Evolutionary conservation across 2,888 invertebrate genomes (phyloP), one percentile per base, ranked within the genome.

Genomic region (Acleris holmiana): DNA sequence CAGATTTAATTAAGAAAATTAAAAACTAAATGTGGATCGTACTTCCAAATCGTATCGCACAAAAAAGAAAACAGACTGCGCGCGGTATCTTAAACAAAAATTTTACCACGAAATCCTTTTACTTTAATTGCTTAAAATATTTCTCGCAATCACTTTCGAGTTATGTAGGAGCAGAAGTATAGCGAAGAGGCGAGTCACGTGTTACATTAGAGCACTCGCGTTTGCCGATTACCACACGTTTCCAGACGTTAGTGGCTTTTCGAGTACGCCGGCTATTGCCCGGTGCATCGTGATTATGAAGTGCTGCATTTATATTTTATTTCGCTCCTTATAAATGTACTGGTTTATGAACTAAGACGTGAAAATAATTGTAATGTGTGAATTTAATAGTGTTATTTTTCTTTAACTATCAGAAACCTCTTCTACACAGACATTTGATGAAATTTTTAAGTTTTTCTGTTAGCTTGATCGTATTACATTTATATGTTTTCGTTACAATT

Each of bases 151-250:
- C 23, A 55, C 44, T 55, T 55, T 19, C 44, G 23, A 21, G 23
- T n/a, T 25, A 55, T 21, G 53, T 54, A 41, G 17, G 18, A 53
- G 19, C 41, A 25, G 15, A 8, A 46, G n/a, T 55, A 21, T 15
- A 44, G 44, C 17, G 21, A 54, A 54, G 55, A 46, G 55, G 55
- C 55, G 23, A 64, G 74, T 78, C 77, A 79, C 73, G 78, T 73
- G 69, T 74, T 49, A 68, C 69, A 68, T 71, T 76, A 70, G 72
- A 74, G 74, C 70, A 69, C 73, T 73, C 73, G 71, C 80, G 76
- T 76, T 75, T 76, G 76, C 73, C 80, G 79, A 82, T 83, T 81
- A 78, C 76, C 82, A 73, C 79, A 78, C 78, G 77, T 76, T 72
- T 77, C 66, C 67, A 67, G 67, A 67, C 75, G 76, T 76, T 76